These are phyloP conservation scores for Neogale vison DNA, from an alignment of 2,113 vertebrate genomes.

Conservation along the genomic window DNA sequence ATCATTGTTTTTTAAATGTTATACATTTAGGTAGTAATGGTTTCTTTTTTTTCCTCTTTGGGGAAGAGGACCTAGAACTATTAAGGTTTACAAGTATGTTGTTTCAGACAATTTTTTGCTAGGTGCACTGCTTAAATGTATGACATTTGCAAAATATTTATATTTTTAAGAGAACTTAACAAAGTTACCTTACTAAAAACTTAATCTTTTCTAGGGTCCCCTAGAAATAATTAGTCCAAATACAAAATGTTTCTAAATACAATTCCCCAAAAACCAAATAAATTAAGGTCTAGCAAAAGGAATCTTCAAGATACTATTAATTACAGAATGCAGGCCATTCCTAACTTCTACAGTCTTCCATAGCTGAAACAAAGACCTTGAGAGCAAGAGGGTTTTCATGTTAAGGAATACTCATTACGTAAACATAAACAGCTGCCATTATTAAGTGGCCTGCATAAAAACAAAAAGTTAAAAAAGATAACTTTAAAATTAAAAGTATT, in stretches of 20 bases:
- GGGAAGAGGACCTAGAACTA: constrained; percentile 26
- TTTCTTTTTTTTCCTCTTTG: neutral
- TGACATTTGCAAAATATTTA: constrained; percentile 26
- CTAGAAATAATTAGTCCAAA: constrained; percentile 13
- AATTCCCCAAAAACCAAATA: neutral
- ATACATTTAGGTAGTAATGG: neutral
- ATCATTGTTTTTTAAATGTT: neutral
- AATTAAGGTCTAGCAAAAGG: neutral
- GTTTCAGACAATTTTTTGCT: neutral
- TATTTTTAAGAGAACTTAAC: constrained; percentile 8
- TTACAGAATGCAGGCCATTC: neutral
- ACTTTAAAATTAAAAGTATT: constrained; percentile 23
- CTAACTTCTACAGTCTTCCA: neutral
- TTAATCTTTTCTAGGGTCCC: neutral
- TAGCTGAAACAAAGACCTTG: neutral
- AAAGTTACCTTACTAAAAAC: constrained; percentile 10
- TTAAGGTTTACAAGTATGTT: neutral
- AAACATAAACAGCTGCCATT: neutral
- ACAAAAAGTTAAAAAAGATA: neutral
- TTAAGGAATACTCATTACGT: neutral
- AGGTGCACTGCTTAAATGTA: neutral
- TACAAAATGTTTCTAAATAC: constrained; percentile 32
- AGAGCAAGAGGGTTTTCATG: neutral
- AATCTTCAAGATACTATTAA: constrained; percentile 28
- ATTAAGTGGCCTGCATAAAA: neutral